A percentile compares a stretch with the other conserved stretches of the same genome.
phyloP scores from a whole-genome alignment of 92 coral and sea anemone genomes.

The Blastomussa wellsi region DNA sequence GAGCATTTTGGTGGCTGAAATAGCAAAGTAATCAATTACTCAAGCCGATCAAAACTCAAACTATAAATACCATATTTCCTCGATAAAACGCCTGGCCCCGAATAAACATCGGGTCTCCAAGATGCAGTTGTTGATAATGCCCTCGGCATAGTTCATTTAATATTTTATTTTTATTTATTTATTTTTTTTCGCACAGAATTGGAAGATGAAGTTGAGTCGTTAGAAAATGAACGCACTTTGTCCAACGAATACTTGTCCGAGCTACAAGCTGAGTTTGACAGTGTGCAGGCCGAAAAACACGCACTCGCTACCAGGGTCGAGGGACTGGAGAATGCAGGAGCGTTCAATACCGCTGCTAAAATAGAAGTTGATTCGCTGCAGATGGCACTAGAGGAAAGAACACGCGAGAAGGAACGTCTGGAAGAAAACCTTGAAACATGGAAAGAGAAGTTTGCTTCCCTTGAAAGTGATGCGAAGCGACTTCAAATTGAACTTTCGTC shows the following conservation, averaged over 20 bases:
- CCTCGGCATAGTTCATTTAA: too few relatives aligned
- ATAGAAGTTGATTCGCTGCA: conserved; percentile 3
- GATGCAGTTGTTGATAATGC: too few relatives aligned
- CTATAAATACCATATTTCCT: too few relatives aligned
- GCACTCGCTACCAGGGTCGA: conserved; percentile 14
- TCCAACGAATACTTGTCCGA: conserved; percentile 20
- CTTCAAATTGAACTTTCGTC: conserved; percentile 12
- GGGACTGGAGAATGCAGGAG: conserved; percentile 13
- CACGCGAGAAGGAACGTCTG: not conserved
- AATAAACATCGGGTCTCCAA: too few relatives aligned
- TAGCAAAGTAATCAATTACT: too few relatives aligned
- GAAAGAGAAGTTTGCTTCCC: conserved; percentile 10
- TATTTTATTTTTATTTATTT: not conserved
- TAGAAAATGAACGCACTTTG: conserved; percentile 16
- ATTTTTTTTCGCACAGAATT: not conserved
- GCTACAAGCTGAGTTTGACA: conserved; percentile 29
- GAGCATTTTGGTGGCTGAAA: too few relatives aligned
- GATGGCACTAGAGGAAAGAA: conserved; percentile 16
- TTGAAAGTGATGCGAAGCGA: conserved; percentile 9
- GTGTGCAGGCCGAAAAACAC: conserved; percentile 23
- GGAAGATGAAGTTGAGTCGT: conserved; percentile 2
- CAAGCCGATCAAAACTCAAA: too few relatives aligned
- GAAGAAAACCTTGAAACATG: conserved; percentile 1
- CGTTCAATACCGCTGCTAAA: not conserved
- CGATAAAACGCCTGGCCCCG: too few relatives aligned